A percentile compares a stretch with the other conserved stretches of the same genome.
These are phyloP conservation scores for Papilio xuthus DNA, from an alignment of 1,140 invertebrate species.

Conservation along the genomic window DNA sequence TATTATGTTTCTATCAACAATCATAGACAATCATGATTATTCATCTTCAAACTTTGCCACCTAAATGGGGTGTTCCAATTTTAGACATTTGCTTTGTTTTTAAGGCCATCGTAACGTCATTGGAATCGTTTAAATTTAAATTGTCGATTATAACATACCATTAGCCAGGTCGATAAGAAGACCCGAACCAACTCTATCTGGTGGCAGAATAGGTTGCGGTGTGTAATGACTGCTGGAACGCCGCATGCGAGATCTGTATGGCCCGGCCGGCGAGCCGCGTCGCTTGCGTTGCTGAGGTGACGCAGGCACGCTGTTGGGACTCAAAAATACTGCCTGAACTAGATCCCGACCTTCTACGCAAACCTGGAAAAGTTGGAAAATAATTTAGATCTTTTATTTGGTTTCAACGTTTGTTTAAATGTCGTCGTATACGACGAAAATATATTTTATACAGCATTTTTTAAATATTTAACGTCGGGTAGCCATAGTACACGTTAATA, in stretches of 20 bases:
- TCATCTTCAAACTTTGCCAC: background rate
- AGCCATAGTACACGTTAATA: background rate
- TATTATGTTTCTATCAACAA: background rate
- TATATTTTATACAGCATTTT: too few relatives aligned
- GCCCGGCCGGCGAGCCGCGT: slow-evolving; percentile 73
- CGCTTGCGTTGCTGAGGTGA: slow-evolving; percentile 84
- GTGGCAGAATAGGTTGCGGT: slow-evolving; percentile 95
- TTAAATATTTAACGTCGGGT: background rate
- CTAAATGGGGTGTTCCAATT: background rate
- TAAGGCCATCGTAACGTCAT: too few relatives aligned
- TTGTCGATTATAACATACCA: slow-evolving; percentile 54
- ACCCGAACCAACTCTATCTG: slow-evolving; percentile 92
- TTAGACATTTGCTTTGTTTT: background rate
- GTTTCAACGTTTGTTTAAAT: too few relatives aligned
- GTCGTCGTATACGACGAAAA: too few relatives aligned
- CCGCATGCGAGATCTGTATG: slow-evolving; percentile 74
- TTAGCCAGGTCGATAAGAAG: slow-evolving; percentile 86
- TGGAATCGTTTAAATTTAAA: background rate
- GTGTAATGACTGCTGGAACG: slow-evolving; percentile 86
- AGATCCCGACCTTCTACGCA: slow-evolving; percentile 73
- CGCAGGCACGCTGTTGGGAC: slow-evolving; percentile 86
- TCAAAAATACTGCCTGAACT: slow-evolving; percentile 87
- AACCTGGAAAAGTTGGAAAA: slow-evolving; percentile 53
- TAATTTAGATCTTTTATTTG: slow-evolving; percentile 19
- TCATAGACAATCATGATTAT: background rate